These are phyloP conservation scores for Leptopilina syphax DNA, from an alignment of 2,888 invertebrate genomes.

Conservation along the genomic window DNA sequence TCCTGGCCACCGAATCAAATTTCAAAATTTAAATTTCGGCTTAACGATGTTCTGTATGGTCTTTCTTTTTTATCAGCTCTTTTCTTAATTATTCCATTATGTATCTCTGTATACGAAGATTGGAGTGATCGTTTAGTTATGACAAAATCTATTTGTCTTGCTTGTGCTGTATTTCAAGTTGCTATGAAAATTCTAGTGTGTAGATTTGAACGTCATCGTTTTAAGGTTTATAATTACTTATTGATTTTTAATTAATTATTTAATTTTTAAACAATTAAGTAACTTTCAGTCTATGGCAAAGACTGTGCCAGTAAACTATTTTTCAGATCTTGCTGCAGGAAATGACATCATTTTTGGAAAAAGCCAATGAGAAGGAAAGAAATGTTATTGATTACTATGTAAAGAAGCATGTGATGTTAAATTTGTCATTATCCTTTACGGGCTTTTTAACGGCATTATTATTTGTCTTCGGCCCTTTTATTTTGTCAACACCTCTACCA, in stretches of 20 bases:
- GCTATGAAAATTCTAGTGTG: constrained; percentile 39
- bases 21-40: not conserved
- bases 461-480: constrained; percentile 61
- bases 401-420: constrained; percentile 1
- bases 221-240: constrained; percentile 2
- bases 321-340: not conserved
- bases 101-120: constrained; percentile 42
- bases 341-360: not conserved
- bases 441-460: constrained; percentile 51
- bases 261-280: too few species aligned
- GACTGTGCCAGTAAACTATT: too few species aligned
- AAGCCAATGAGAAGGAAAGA: constrained; percentile 3
- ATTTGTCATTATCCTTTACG: not conserved
- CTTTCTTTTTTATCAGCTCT: constrained; percentile 7
- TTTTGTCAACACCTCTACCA: constrained; percentile 61
- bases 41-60: not conserved
- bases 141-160: constrained; percentile 45
- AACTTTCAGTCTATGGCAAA: too few species aligned
- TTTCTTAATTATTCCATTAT: constrained; percentile 33
- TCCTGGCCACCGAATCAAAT: not conserved
- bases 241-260: not conserved
- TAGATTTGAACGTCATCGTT: constrained; percentile 21
- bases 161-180: constrained; percentile 42
- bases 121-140: constrained; percentile 39
- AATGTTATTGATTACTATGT: not conserved